Base-by-base conservation (phyloP, 1,140 invertebrate genomes). In the Pygmarrhopalites habei region DNA sequence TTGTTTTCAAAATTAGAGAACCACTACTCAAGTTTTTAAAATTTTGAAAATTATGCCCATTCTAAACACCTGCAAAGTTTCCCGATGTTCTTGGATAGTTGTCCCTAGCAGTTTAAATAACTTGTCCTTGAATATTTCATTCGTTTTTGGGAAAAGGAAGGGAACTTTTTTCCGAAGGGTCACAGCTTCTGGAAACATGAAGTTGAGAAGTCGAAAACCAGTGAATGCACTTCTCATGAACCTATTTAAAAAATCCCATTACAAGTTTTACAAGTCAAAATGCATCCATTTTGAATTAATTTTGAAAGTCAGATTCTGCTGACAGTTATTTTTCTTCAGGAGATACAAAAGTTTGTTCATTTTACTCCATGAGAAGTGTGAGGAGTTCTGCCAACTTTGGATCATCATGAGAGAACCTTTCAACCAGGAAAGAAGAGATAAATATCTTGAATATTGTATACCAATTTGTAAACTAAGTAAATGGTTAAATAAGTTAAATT, bases 41-140 rank as follows among this genome's bases (percentile, higher is more conserved):
- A n/a, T n/a, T n/a, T n/a, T n/a, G n/a, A n/a, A n/a, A n/a, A n/a
- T n/a, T n/a, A n/a, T n/a, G 55, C 86, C 80, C 1, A 85, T 83
- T 39, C 82, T 80, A 26, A 80, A 67, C 65, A 77, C 71, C 60
- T 81, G 76, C 62, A 87, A 86, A 1, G 80, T 83, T 41, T 80
- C 75, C 62, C 88, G 86, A 72, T 92, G 90, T 63, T 82, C 82
- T 43, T 85, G 77, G 5, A 92, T 77, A 74, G 90, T 87, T 23
- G 83, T 79, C 72, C 83, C 60, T 19, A 73, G 10, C 10, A 53
- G 28, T 25, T 53, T 30, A 26, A 53, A 53, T 12, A 53, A 14
- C 25, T 53, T 53, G 10, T 53, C 28, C 23, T 19, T 5, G 19
- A 53, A 53, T 19, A 7, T 30, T 12, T 53, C 51, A 26, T 3